These are phyloP conservation scores for Loripinus fragilis DNA, from an alignment of 2,888 invertebrate species.

Conservation along the genomic window DNA sequence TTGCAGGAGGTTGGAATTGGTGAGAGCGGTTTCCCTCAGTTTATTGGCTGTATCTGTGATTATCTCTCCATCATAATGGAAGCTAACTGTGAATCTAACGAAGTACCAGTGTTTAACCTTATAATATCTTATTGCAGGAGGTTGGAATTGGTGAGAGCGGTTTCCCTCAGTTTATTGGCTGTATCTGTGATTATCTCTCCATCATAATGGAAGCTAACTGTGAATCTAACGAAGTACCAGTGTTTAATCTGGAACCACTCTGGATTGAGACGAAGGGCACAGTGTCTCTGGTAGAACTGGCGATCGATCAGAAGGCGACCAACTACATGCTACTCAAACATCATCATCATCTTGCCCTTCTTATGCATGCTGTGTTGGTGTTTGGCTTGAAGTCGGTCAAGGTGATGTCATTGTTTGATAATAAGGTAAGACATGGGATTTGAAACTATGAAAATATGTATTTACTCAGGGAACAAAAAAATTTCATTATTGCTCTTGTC, in stretches of 20 bases:
- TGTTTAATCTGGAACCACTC: conserved; percentile 82
- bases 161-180: conserved; percentile 82
- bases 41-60: conserved; percentile 84
- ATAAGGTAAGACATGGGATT: conserved; percentile 86
- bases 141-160: conserved; percentile 81
- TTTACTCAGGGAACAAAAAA: too few species aligned
- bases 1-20: conserved; percentile 82
- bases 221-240: conserved; percentile 82
- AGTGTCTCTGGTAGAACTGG: conserved; percentile 89
- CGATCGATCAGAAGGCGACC: conserved; percentile 90
- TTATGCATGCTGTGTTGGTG: conserved; percentile 91
- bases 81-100: conserved; percentile 83
- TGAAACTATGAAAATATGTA: too few species aligned
- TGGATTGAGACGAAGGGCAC: conserved; percentile 80
- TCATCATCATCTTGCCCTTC: conserved; percentile 91
- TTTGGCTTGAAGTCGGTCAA: conserved; percentile 89
- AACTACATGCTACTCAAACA: conserved; percentile 91
- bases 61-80: conserved; percentile 87
- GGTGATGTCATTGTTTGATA: conserved; percentile 92
- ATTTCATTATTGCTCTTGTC: too few species aligned
- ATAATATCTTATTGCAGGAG: conserved; percentile 72
- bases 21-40: conserved; percentile 79
- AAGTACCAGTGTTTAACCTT: conserved; percentile 82
- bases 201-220: conserved; percentile 86
- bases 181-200: conserved; percentile 85